Evolutionary conservation across 2,888 invertebrate genomes (phyloP), one percentile per base, ranked within the genome.

Genomic region (Epirrhoe alternata): DNA sequence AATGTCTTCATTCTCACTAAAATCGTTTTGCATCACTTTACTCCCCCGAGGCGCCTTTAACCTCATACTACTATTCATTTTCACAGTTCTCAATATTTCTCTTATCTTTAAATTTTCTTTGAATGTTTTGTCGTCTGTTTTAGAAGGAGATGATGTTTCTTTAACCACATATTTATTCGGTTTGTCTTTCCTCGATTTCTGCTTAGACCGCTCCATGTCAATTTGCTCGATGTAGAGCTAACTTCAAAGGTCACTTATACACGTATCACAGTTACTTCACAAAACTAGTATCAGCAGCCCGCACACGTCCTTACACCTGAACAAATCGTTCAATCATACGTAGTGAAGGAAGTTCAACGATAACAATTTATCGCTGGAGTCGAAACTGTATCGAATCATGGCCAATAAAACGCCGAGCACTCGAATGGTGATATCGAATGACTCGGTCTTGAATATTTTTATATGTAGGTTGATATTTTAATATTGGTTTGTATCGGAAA

Each of bases 11-110:
- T 79, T 81, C 3, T 86, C 86, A 66, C 83, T 86, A 60, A 89
- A 87, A 68, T 90, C 89, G 73, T 86, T 87, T 61, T 84, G 82
- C 86, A 91, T 87, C 16, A 89, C 85, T 79, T 86, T 89, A 65
- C 88, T 89, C 0, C 88, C 88, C 10, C 82, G 80, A 1, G 90
- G 90, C 0, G 87, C 88, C 70, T 90, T 90, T 31, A 90, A 75
- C 42, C 89, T 81, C 88, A 89, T 88, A 71, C 90, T 90, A 57
- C 87, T 91, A 55, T 88, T 92, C 86, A 91, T 91, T 83, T 91
- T 92, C 0, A 92, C 92, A 7, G 86, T 90, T 70, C 89, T 80
- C 54, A 92, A 80, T 64, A 92, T 90, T 72, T 92, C 90, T 68
- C 86, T 90, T 57, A 92, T 90, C 84, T 90, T 91, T 0, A 89